phyloP scores from a whole-genome alignment of 2,888 invertebrate species.

The Aleiodes alternator region DNA sequence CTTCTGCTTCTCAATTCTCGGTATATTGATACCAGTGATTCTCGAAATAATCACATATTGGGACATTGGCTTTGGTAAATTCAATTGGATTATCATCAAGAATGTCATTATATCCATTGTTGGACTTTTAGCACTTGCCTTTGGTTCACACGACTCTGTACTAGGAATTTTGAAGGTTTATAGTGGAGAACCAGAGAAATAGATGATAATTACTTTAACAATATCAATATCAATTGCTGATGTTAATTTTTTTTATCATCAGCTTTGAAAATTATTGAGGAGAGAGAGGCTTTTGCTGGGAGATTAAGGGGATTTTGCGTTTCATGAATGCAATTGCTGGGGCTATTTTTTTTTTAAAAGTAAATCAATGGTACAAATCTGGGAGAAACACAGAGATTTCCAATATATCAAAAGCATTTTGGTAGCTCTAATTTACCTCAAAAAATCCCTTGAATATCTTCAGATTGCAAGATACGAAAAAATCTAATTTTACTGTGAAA shows the following conservation, averaged over 20 bases:
- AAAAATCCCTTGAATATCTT: no score
- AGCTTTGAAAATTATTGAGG: no score
- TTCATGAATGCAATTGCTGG: conserved; percentile 10
- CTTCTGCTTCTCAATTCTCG: conserved; percentile 93
- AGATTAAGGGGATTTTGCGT: conserved; percentile 1
- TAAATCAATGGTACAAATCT: not conserved
- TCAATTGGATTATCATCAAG: conserved; percentile 86
- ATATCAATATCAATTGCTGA: not conserved
- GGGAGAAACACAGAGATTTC: no score
- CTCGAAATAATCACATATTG: conserved; percentile 92
- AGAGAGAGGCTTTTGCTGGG: not conserved
- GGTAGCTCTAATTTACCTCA: no score
- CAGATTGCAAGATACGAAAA: no score
- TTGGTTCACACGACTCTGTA: conserved; percentile 85
- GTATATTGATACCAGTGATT: conserved; percentile 90
- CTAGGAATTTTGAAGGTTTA: conserved; percentile 78
- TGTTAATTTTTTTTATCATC: no score
- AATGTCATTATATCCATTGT: conserved; percentile 85
- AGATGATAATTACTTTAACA: conserved; percentile 8
- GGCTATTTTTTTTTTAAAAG: not conserved
- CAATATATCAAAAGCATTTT: no score
- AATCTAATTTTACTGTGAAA: no score
- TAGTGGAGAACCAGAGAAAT: not conserved
- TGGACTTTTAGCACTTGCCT: conserved; percentile 87
- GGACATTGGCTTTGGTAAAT: conserved; percentile 87